These are phyloP conservation scores for Pampusana beccarii DNA, from an alignment of 2,113 vertebrate species.

Conservation along the genomic window DNA sequence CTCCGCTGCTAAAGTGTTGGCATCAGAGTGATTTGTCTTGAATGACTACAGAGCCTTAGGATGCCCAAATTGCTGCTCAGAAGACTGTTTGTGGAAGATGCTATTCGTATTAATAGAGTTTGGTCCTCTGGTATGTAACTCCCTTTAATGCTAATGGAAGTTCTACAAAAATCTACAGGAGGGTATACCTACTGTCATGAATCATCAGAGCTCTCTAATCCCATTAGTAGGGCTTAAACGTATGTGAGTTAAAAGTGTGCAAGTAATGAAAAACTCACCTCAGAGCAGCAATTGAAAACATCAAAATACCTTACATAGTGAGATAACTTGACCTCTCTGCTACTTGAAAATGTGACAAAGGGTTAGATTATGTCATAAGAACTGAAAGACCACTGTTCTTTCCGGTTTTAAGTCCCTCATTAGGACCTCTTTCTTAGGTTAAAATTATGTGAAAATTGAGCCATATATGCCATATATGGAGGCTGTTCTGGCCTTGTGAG, in stretches of 20 bases:
- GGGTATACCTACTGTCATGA: neutral
- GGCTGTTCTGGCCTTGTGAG: neutral
- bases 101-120: neutral
- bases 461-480: too few species aligned
- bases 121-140: neutral
- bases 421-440: neutral
- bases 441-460: neutral
- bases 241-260: neutral
- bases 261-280: neutral
- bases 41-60: constrained; percentile 39
- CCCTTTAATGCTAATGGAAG: constrained; percentile 17
- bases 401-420: neutral
- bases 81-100: constrained; percentile 2
- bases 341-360: neutral
- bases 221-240: neutral
- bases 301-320: neutral
- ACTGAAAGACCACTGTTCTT: neutral
- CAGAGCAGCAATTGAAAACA: neutral
- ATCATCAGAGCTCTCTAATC: constrained; percentile 2
- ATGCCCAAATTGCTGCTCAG: constrained; percentile 27
- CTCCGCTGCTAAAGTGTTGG: neutral
- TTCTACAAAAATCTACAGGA: neutral
- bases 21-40: constrained; percentile 1
- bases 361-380: neutral
- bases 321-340: neutral